Conservation (phyloP, 2,888 invertebrate genomes). For the Agrypnus murinus region DNA sequence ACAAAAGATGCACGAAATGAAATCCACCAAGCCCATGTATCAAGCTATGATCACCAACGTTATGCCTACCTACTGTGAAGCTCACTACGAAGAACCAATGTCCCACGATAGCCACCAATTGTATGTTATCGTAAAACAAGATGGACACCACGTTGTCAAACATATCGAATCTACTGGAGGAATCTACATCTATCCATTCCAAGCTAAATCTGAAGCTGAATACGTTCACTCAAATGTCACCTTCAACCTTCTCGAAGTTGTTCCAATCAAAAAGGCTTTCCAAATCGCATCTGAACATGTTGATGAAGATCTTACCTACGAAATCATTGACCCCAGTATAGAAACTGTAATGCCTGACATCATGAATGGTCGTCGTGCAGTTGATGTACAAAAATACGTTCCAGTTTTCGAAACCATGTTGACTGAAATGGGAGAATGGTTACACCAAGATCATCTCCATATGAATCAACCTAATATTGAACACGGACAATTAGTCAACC, state of each 20-base stretch:
- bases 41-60: constrained; percentile 65
- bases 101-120: constrained; percentile 58
- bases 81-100: constrained; percentile 61
- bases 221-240: constrained; percentile 69
- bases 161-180: constrained; percentile 59
- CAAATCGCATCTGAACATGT: constrained; percentile 49
- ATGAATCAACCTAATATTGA: constrained; percentile 64
- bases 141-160: constrained; percentile 54
- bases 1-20: constrained; percentile 64
- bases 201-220: constrained; percentile 64
- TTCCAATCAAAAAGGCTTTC: constrained; percentile 54
- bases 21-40: constrained; percentile 63
- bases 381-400: constrained; percentile 60
- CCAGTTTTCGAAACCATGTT: constrained; percentile 63
- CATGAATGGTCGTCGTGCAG: constrained; percentile 64
- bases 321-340: constrained; percentile 54
- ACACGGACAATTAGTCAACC: constrained; percentile 65
- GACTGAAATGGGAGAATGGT: constrained; percentile 63
- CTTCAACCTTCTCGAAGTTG: constrained; percentile 61
- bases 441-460: constrained; percentile 66
- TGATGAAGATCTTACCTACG: constrained; percentile 60
- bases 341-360: constrained; percentile 61
- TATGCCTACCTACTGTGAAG: constrained; percentile 61
- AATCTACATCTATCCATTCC: constrained; percentile 59
- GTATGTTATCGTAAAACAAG: constrained; percentile 57